Evolutionary conservation across 2,888 invertebrate species (phyloP), one percentile per base, ranked within the genome.

Genomic region (Dermolepida albohirtum): DNA sequence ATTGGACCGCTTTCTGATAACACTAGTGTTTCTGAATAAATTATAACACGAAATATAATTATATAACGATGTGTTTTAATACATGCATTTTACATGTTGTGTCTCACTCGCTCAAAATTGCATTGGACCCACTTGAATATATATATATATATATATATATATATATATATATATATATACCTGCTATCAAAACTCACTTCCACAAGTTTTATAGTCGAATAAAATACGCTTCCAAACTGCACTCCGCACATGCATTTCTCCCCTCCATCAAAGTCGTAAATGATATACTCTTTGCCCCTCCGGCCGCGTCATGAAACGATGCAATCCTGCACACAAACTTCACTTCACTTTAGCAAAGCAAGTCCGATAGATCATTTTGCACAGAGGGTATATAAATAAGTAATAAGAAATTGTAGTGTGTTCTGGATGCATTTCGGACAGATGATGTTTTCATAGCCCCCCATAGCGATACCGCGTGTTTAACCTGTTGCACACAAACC

Each of bases 101-200:
- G 16, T 22, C n/a, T 49, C 44, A 12, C 17, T 14, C 16, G 11
- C 10, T 14, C 59, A 34, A 62, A 62, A 54, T 5, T 39, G 47
- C 47, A 44, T 34, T 16, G 59, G 29, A 47, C 47, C 16, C 47
- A 62, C 29, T 47, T 16, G 14, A 29, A 62, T 14, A 47, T 14
- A 27, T 43, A 57, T n/a, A n/a, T n/a, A n/a, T n/a, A n/a, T 29
- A 29, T 29, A 6, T 29, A 29, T 29, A 6, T 29, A 6, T 29
- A 29, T 29, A 29, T 29, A 29, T 29, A 29, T 29, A 29, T 29
- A 29, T 5, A 6, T 29, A 34, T 34, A 69, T 80, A 80, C 81
- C 80, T 79, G 80, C 81, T 81, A 82, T 82, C 82, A 82, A 83
- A 82, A 83, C 82, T 81, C 82, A 80, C 80, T 83, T 82, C 82